A percentile compares a stretch with the other conserved stretches of the same genome.
phyloP scores from a whole-genome alignment of 2,113 vertebrate genomes.

The Labeo catla region DNA sequence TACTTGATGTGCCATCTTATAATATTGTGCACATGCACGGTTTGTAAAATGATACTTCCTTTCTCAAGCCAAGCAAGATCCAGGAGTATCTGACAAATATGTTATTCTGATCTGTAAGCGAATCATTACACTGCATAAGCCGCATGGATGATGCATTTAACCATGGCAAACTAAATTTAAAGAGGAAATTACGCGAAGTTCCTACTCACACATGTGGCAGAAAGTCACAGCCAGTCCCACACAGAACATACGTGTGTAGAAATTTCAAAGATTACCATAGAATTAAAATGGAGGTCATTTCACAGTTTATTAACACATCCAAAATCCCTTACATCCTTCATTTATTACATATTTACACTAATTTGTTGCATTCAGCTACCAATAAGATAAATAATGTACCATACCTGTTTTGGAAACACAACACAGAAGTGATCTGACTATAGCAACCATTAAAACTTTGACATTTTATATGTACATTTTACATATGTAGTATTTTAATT shows the following conservation, averaged over 20 bases:
- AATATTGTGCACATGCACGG: slow-evolving; percentile 11
- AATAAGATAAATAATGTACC: background rate
- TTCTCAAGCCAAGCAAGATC: slow-evolving; percentile 64
- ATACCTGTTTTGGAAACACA: background rate
- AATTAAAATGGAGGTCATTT: background rate
- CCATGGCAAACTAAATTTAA: background rate
- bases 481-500: background rate
- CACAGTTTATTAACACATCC: background rate
- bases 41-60: slow-evolving; percentile 64
- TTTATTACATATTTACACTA: background rate
- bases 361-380: background rate
- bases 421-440: background rate
- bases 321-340: background rate
- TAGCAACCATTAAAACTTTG: background rate
- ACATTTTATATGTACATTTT: background rate
- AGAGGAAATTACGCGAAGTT: background rate
- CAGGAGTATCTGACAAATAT: slow-evolving; percentile 40
- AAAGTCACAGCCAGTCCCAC: background rate
- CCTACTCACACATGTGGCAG: background rate
- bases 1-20: background rate
- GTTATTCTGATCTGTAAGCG: background rate
- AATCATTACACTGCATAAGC: background rate
- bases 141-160: background rate
- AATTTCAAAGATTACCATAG: background rate
- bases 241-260: background rate